Base-by-base conservation (phyloP, 2,888 invertebrate genomes). In the Ashinkailepas kermadecensis region DNA sequence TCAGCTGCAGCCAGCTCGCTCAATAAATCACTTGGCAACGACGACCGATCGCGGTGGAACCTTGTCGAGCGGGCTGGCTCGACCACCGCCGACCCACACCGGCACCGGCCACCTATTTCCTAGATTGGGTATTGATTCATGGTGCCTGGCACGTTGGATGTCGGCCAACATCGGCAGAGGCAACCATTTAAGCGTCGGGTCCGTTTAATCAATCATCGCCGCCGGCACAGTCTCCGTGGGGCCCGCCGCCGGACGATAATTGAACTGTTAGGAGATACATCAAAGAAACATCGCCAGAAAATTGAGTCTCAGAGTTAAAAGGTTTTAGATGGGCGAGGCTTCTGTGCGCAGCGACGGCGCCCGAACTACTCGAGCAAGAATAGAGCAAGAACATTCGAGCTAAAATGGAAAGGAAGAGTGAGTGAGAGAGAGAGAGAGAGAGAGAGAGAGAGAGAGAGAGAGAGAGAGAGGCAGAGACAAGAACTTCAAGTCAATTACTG, bases 261-360 rank as follows among this genome's bases (percentile, higher is more conserved):
- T 74, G 74, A 74, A 74, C 74, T 74, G 74, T 74, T 74, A 74
- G 74, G 74, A 74, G 74, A 74, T 74, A 74, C 74, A 74, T 74
- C 74, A 74, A 74, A 74, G 74, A 74, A 74, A 74, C 74, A 74
- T 74, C 74, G 54, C 74, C 18, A 54, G 74, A 39, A 54, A 74
- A 74, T 74, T 74, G 54, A 15, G 54, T 54, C 74, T 25, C 74
- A 0, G 54, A 54, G 74, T 18, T 74, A 74, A 74, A 74, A 74
- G 54, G 74, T 54, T 74, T 74, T 21, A 54, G 74, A 74, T 74
- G 74, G 54, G 7, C 11, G 39, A 39, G 39, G 74, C 25, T 74
- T 39, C 25, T 13, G 74, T 18, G 74, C 23, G 80, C 39, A 21
- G 25, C 9, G 39, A 39, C 39, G 39, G 39, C 39, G 39, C 4